Evolutionary conservation across 2,113 vertebrate genomes (phyloP).

Genomic region (Cololabis saira): DNA sequence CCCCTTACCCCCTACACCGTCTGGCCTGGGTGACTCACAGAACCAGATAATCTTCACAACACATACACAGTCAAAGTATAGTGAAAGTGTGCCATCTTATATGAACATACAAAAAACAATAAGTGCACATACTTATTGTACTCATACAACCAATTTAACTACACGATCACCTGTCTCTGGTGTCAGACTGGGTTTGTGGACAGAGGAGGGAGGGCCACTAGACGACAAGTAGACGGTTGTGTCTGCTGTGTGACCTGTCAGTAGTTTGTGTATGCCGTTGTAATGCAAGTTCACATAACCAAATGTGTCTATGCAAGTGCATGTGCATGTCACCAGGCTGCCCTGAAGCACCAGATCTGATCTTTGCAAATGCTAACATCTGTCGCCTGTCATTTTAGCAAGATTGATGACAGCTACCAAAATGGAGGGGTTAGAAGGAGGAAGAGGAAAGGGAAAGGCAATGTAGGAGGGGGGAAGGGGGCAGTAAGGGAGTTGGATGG

Average conservation of each 20-base stretch:
- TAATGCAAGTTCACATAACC: not conserved
- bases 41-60: slow-evolving; percentile 28
- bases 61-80: slow-evolving; percentile 8
- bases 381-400: slow-evolving; percentile 99
- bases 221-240: slow-evolving; percentile 33
- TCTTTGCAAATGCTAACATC: slow-evolving; percentile 99
- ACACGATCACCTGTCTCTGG: slow-evolving; percentile 57
- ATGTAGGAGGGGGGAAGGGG: slow-evolving; percentile 51
- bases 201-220: slow-evolving; percentile 29
- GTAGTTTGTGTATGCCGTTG: slow-evolving; percentile 36
- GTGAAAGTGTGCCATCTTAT: not conserved
- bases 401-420: slow-evolving; percentile 96
- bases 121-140: too few relatives aligned
- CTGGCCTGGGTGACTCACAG: slow-evolving; percentile 54
- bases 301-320: slow-evolving; percentile 22
- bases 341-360: slow-evolving; percentile 97
- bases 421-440: slow-evolving; percentile 75
- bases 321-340: slow-evolving; percentile 84
- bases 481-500: slow-evolving; percentile 23
- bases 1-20: not conserved
- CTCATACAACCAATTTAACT: slow-evolving; percentile 67
- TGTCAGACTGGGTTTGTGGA: slow-evolving; percentile 84
- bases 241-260: slow-evolving; percentile 64
- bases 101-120: too few relatives aligned
- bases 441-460: slow-evolving; percentile 54